Evolutionary conservation across 2,113 vertebrate species (phyloP).

Genomic region (Dolichotis patagonum): DNA sequence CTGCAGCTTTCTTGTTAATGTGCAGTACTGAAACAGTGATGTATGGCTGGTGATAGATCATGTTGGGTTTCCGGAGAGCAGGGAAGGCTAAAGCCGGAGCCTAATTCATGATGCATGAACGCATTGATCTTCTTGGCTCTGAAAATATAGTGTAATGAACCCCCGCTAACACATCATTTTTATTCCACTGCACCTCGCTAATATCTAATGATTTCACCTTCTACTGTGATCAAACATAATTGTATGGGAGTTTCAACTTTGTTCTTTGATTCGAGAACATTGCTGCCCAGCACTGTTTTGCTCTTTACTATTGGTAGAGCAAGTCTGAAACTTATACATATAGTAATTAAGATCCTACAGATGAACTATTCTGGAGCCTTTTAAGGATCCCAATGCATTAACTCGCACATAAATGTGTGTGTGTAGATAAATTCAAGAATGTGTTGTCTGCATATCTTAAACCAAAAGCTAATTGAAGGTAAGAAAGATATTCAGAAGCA

Average conservation of each 20-base stretch:
- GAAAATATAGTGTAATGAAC: conserved; percentile 91
- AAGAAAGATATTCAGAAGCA: conserved; percentile 16
- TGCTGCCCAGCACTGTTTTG: conserved; percentile 84
- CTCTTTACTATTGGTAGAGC: conserved; percentile 82
- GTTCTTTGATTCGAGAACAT: conserved; percentile 83
- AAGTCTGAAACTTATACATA: conserved; percentile 79
- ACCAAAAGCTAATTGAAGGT: neutral
- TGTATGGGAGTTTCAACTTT: conserved; percentile 90
- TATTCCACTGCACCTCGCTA: conserved; percentile 89
- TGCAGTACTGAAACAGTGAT: conserved; percentile 84
- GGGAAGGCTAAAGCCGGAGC: conserved; percentile 85
- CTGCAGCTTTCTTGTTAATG: conserved; percentile 83
- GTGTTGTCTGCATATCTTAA: neutral
- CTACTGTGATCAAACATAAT: conserved; percentile 89
- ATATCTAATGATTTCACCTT: conserved; percentile 92
- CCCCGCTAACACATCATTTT: conserved; percentile 90
- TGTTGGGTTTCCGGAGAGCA: conserved; percentile 89
- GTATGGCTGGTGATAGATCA: conserved; percentile 88
- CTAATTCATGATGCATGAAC: conserved; percentile 91
- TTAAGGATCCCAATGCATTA: neutral
- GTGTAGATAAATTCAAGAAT: neutral
- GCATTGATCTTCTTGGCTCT: conserved; percentile 90
- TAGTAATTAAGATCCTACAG: conserved; percentile 70
- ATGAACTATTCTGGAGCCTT: neutral
- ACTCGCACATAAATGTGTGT: fast-evolving